Evolutionary conservation across 1,140 invertebrate species (phyloP), one percentile per base, ranked within the genome.

Genomic region (Lordiphosa mommai): DNA sequence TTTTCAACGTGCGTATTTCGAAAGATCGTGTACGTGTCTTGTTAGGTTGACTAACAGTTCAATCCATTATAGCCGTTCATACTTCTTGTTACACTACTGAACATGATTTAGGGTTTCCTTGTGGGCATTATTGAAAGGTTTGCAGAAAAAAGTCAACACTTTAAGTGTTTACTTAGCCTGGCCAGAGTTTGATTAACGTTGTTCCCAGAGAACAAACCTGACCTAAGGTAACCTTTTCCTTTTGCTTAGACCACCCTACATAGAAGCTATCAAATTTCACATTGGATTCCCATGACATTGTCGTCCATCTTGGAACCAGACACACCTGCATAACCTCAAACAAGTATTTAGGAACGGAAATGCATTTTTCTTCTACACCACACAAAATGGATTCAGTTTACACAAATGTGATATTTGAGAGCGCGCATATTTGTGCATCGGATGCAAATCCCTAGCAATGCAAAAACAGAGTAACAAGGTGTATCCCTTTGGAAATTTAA

Each of bases 381-480:
- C 72, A 61, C 60, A 56, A 69, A 67, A 52, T 40, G 63, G 68
- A 68, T 57, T 74, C 64, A n/a, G 58, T 63, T 72, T 74, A 74
- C 71, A 40, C 4, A 16, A 65, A 30, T 41, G 29, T 51, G 71
- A 57, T 84, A 82, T 76, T 38, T 52, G 71, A 82, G 29, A 17
- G 23, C 13, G 12, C 8, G 3, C 43, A n/a, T n/a, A n/a, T n/a
- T n/a, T n/a, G 23, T 14, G 61, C 50, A 58, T 43, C 27, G 56
- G 38, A 47, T 10, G 72, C 74, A 77, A 77, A 77, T 77, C 74
- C 74, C 52, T 79, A 79, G 70, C 52, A 79, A 80, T 79, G 74
- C 74, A 56, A 69, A 63, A 72, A 52, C 44, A 27, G 36, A 56
- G 32, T 43, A n/a, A n/a, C n/a, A n/a, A n/a, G n/a, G n/a, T n/a